A percentile compares a stretch with the other conserved stretches of the same genome.
Evolutionary conservation across 2,113 vertebrate species (phyloP).

Genomic region (Rhynchopsitta pachyrhyncha): DNA sequence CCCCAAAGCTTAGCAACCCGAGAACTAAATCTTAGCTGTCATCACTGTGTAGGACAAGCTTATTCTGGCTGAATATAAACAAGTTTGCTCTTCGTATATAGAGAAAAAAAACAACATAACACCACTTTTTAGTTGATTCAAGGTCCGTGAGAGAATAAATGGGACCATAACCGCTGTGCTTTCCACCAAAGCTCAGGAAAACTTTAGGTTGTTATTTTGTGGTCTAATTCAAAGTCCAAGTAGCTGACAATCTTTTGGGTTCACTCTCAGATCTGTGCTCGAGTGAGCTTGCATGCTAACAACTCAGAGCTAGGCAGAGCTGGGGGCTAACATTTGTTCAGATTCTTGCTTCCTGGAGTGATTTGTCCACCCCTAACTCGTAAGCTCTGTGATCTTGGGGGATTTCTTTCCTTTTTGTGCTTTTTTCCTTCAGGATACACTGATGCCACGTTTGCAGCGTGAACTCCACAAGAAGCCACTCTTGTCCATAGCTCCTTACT

Average conservation of each 20-base stretch:
- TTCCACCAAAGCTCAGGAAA: background rate
- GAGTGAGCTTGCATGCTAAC: background rate
- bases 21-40: fast-evolving
- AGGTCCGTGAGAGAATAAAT: background rate
- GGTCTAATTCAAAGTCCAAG: background rate
- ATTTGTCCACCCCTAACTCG: background rate
- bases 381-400: background rate
- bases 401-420: background rate
- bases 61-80: background rate
- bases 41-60: background rate
- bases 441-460: background rate
- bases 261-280: background rate
- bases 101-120: background rate
- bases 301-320: background rate
- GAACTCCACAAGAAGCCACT: background rate
- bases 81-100: background rate
- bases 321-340: background rate
- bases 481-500: background rate
- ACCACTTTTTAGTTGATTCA: background rate
- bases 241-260: background rate
- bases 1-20: background rate
- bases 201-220: background rate
- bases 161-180: background rate
- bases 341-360: background rate
- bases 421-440: background rate